phyloP scores from a whole-genome alignment of 2,113 vertebrate genomes.

The Rhea americana region DNA sequence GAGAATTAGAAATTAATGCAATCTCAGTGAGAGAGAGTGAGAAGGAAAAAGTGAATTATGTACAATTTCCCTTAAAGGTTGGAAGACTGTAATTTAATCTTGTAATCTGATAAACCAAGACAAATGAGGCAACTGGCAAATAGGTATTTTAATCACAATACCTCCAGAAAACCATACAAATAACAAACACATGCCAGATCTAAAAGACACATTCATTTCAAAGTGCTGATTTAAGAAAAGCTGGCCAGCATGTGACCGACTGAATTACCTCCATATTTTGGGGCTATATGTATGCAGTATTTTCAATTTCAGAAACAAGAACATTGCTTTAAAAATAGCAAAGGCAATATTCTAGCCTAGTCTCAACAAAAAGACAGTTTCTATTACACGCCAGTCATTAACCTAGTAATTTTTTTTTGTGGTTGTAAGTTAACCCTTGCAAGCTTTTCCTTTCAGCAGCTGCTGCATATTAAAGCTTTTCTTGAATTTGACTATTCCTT shows the following conservation, averaged over 20 bases:
- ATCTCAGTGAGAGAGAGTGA: not conserved
- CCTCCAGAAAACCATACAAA: conserved; percentile 52
- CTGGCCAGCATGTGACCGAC: not conserved
- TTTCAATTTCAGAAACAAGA: conserved; percentile 56
- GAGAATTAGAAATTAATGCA: conserved; percentile 16
- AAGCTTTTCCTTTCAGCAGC: conserved; percentile 46
- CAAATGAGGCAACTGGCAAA: conserved; percentile 69
- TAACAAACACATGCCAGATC: conserved; percentile 59
- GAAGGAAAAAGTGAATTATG: not conserved
- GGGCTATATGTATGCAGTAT: not conserved
- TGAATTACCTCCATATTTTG: conserved; percentile 61
- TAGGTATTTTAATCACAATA: conserved; percentile 67
- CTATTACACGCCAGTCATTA: conserved; percentile 45
- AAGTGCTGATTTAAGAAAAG: conserved; percentile 45
- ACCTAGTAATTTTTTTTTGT: conserved; percentile 63
- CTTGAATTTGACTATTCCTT: conserved; percentile 41
- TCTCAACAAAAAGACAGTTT: conserved; percentile 20
- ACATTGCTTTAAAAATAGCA: conserved; percentile 29
- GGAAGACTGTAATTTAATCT: conserved; percentile 64
- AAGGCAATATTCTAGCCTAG: conserved; percentile 11
- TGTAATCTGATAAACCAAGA: conserved; percentile 75
- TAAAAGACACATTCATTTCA: conserved; percentile 62
- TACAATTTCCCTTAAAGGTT: conserved; percentile 43
- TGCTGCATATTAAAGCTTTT: conserved; percentile 48
- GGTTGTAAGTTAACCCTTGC: conserved; percentile 28